These are phyloP conservation scores for Scaptomyza reducta DNA, from an alignment of 2,888 invertebrate species.

Conservation along the genomic window DNA sequence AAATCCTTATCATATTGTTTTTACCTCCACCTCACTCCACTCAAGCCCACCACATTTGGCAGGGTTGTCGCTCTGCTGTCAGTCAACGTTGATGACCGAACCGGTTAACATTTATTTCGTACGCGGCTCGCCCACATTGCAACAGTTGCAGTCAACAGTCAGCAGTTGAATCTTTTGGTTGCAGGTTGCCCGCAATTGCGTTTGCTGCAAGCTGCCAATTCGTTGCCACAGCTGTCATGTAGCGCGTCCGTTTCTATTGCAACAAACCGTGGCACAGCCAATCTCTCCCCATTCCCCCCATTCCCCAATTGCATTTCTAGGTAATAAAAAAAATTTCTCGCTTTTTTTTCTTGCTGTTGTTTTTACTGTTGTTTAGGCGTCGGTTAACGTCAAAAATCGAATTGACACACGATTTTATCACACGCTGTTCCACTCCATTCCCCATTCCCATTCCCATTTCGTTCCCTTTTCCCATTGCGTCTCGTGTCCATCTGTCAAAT, in stretches of 20 bases:
- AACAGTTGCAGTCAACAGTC: constrained; percentile 2
- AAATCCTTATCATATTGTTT: constrained; percentile 9
- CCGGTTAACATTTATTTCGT: constrained; percentile 49
- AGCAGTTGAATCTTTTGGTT: constrained; percentile 27
- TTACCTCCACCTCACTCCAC: background rate
- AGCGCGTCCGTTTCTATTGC: constrained; percentile 76
- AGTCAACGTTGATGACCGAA: constrained; percentile 35
- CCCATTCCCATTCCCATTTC: constrained; percentile 19
- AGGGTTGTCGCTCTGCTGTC: constrained; percentile 36
- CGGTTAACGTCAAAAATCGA: constrained; percentile 75
- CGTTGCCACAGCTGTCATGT: constrained; percentile 81
- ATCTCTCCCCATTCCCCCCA: background rate
- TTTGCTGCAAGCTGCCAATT: constrained; percentile 68
- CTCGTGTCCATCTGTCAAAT: constrained; percentile 66
- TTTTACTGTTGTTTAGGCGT: constrained; percentile 69
- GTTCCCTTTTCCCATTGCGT: constrained; percentile 17
- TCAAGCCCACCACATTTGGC: background rate
- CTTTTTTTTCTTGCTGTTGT: constrained; percentile 13
- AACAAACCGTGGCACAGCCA: constrained; percentile 50
- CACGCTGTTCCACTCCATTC: constrained; percentile 44
- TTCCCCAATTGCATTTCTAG: constrained; percentile 24
- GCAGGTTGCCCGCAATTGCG: constrained; percentile 47
- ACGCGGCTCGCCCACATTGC: constrained; percentile 41
- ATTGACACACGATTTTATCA: constrained; percentile 79
- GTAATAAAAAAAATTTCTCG: constrained; percentile 34